These are phyloP conservation scores for Amphiprion ocellaris DNA, from an alignment of 2,113 vertebrate species.

Conservation along the genomic window DNA sequence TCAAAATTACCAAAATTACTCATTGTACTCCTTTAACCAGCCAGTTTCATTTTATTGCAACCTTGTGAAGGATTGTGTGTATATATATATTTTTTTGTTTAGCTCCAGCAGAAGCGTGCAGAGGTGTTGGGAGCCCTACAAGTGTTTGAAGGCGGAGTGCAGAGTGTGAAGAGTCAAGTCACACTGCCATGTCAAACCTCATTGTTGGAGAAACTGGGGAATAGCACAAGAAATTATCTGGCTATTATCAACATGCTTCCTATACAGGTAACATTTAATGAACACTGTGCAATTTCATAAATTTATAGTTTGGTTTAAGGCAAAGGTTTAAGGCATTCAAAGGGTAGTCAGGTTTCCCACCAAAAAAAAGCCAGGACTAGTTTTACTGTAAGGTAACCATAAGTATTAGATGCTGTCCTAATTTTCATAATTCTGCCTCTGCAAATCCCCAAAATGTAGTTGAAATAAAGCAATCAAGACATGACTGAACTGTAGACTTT, in stretches of 20 bases:
- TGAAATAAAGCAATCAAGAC: too few species aligned
- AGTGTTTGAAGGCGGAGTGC: constrained; percentile 12
- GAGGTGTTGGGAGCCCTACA: constrained; percentile 52
- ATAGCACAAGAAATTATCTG: constrained; percentile 23
- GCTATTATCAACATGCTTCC: constrained; percentile 31
- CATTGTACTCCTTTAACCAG: too few species aligned
- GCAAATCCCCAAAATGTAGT: too few species aligned
- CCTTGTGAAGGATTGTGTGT: constrained; percentile 13
- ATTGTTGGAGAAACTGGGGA: constrained; percentile 19
- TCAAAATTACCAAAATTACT: too few species aligned
- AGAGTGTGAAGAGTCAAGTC: background rate
- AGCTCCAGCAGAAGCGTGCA: constrained; percentile 67
- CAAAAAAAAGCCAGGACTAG: too few species aligned
- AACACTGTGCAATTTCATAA: background rate
- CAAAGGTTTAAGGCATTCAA: background rate
- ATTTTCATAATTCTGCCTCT: too few species aligned
- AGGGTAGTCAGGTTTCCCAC: too few species aligned
- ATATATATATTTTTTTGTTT: too few species aligned
- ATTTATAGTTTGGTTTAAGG: background rate
- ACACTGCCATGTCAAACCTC: constrained; percentile 18
- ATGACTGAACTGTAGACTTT: too few species aligned
- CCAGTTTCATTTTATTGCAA: background rate
- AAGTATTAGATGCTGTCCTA: too few species aligned
- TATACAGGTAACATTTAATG: constrained; percentile 25
- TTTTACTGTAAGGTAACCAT: too few species aligned